Base-by-base conservation (phyloP, 2,113 vertebrate species). In the Sapayoa aenigma region DNA sequence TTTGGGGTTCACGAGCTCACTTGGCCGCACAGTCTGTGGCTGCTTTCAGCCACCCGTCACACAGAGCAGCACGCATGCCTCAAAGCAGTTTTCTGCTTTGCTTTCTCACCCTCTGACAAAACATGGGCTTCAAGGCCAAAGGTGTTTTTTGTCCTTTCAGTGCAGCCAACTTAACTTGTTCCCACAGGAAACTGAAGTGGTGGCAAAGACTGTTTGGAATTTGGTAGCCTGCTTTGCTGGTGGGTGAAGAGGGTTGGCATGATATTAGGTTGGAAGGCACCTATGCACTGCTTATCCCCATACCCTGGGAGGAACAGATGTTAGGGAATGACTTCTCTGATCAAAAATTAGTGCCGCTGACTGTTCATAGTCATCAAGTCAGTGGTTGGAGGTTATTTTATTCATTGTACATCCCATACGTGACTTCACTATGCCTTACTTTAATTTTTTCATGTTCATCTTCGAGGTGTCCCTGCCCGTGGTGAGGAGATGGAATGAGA, bases 271-370 rank as follows among this genome's bases (percentile, higher is more conserved):
- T 73, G 55, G 16, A 10, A 21, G 47, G 9, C 33, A 14, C 5
- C 12, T 20, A 2, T 33, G 28, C 12, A 4, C 9, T 23, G 23
- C 39, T 69, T 3, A 2, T 21, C 5, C 16, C 55, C 5, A 2
- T n/a, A 35, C 53, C 13, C 46, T 28, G 33, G 13, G 23, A 46
- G 72, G 33, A 27, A 5, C 15, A 83, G 72, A 37, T 35, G 20
- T 6, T 33, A 52, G 17, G 41, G 12, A 1, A 1, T 27, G 31
- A 25, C 9, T 53, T 56, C 17, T 31, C 11, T 47, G 3, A 8
- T 76, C 10, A 59, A 44, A 63, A 73, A 12, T 4, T 17, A 52
- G 33, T 44, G 50, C 55, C 4, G 1, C 10, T 8, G 33, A 9
- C 28, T 47, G 3, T 44, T 44, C 44, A 1, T 0, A 39, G 30